Conservation (phyloP, 2,888 invertebrate species). For the Blera fallax region DNA sequence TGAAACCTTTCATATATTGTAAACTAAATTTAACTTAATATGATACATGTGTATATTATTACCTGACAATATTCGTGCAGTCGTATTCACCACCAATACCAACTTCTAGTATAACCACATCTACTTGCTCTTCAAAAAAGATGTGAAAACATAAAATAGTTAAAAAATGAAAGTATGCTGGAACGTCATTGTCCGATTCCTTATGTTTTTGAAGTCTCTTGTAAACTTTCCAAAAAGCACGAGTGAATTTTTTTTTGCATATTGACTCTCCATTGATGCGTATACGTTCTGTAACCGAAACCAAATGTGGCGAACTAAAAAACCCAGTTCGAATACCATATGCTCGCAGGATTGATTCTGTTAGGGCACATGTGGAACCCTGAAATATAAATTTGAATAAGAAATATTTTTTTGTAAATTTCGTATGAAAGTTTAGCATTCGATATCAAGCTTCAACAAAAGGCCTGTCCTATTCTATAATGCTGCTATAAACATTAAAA, state of each 20-base stretch:
- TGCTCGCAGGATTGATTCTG: conserved; percentile 92
- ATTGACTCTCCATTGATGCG: conserved; percentile 92
- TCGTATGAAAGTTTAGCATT: too few relatives aligned
- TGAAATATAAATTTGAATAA: conserved; percentile 74
- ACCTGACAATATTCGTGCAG: conserved; percentile 95
- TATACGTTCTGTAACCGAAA: conserved; percentile 95
- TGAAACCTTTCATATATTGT: too few relatives aligned
- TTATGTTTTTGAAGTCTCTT: conserved; percentile 83
- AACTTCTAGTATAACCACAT: conserved; percentile 97
- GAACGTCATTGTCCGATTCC: conserved; percentile 88
- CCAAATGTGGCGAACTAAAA: conserved; percentile 97
- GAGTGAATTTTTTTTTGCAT: conserved; percentile 87
- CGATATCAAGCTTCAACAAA: too few relatives aligned
- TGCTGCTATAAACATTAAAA: too few relatives aligned
- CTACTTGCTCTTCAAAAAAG: conserved; percentile 92
- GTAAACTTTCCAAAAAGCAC: conserved; percentile 92
- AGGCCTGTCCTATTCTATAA: too few relatives aligned
- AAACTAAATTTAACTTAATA: neutral
- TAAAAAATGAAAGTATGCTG: conserved; percentile 96
- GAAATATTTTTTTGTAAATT: neutral
- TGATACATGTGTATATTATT: conserved; percentile 40
- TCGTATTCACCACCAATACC: conserved; percentile 98
- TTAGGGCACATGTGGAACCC: conserved; percentile 96
- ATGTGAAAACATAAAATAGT: conserved; percentile 95
- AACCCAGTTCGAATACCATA: conserved; percentile 95